Base-by-base conservation (phyloP, 2,888 invertebrate species). In the Brachyptera putata region DNA sequence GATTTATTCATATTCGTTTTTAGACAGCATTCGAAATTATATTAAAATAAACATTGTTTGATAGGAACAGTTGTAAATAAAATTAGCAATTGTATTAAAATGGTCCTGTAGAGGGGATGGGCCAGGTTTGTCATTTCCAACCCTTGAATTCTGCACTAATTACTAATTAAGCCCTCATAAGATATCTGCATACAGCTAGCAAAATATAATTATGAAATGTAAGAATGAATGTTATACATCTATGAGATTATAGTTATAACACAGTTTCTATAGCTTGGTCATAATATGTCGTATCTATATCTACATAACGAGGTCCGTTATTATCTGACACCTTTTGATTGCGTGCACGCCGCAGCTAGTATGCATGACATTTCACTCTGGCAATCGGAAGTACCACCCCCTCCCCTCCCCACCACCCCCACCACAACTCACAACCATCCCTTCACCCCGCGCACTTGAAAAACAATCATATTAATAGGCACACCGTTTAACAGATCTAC, bases 291-390 rank as follows among this genome's bases (percentile, higher is more conserved):
- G 18, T 21, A 41, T 41, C n/a, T n/a, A n/a, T n/a, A n/a, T n/a
- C n/a, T n/a, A n/a, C n/a, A n/a, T 41, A 2, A 2, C 41, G 41
- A 41, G 14, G 16, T 16, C 41, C 41, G 16, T 41, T 41, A 41
- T 14, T 18, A 41, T 41, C 21, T 41, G 41, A 41, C 41, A 41
- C 41, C 41, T 21, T 41, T 41, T 41, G 41, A 41, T 41, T 41
- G 41, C 41, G 41, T 41, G 41, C 21, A 18, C 21, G 16, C n/a
- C 13, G n/a, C n/a, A n/a, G n/a, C n/a, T 41, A 41, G 18, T 18
- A 16, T 1, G 13, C 41, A 13, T 41, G 41, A 41, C 41, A 41
- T 41, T 41, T 41, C 41, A 41, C 41, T 41, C 41, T 18, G 41
- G 14, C 14, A n/a, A 41, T 3, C 41, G 41, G 41, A 41, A 18